Percentiles rank a stretch among this genome's conserved stretches.
These are phyloP conservation scores for Apostichopus californicus DNA, from an alignment of 35 echinoderm and acorn worm species.

Conservation along the genomic window DNA sequence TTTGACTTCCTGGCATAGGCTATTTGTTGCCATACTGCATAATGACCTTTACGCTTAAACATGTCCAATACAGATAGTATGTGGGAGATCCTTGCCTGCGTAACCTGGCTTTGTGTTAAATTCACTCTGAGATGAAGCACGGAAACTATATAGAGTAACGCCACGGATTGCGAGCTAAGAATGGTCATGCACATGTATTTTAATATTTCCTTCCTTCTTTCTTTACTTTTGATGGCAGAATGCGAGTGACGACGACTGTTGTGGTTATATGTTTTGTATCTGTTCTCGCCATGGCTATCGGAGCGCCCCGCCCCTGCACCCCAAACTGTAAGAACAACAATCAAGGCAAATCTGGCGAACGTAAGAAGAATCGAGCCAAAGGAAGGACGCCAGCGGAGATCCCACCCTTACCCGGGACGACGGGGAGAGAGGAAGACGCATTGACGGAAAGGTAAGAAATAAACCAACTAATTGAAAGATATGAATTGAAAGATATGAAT, in stretches of 20 bases:
- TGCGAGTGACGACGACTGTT: constrained; percentile 19
- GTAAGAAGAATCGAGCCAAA: background rate
- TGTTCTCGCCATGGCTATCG: constrained; percentile 33
- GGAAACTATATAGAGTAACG: too few relatives aligned
- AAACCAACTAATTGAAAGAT: too few relatives aligned
- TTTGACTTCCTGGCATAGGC: too few relatives aligned
- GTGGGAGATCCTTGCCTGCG: too few relatives aligned
- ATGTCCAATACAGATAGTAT: too few relatives aligned
- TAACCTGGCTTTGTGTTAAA: too few relatives aligned
- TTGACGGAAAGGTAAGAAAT: background rate
- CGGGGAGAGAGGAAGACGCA: background rate
- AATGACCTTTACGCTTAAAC: too few relatives aligned
- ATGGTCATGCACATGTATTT: background rate
- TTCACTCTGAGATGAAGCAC: too few relatives aligned
- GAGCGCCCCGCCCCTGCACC: constrained; percentile 28
- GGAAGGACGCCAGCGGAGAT: background rate
- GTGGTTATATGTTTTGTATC: constrained; percentile 30
- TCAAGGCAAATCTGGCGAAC: constrained; percentile 17
- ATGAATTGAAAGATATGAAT: too few relatives aligned
- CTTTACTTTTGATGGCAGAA: constrained; percentile 2
- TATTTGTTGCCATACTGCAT: too few relatives aligned
- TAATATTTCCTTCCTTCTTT: background rate
- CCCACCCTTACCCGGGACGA: background rate
- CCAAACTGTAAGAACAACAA: constrained; percentile 27
- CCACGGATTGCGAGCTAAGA: too few relatives aligned